Conservation (phyloP, 2,113 vertebrate species). For the Heterotilapia buettikoferi region DNA sequence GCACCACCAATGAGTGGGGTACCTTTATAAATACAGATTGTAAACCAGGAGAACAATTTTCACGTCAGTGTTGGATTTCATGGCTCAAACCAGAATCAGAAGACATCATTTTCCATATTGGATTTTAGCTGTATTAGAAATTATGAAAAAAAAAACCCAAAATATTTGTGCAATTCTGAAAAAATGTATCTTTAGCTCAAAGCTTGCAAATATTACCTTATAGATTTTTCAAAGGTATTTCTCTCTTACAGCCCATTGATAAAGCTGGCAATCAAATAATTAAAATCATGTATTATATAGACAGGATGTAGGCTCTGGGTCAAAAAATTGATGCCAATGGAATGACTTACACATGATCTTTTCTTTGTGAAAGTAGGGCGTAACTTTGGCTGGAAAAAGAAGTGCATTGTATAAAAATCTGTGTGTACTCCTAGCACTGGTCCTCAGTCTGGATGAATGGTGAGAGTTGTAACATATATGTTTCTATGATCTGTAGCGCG, state of each 20-base stretch:
- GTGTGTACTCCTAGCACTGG: background rate
- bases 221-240: background rate
- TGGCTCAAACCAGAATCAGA: background rate
- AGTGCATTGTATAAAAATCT: background rate
- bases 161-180: background rate
- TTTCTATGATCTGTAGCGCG: background rate
- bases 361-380: background rate
- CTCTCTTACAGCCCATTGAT: background rate
- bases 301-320: background rate
- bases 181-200: background rate
- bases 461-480: background rate
- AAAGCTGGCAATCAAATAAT: background rate
- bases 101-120: background rate
- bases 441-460: background rate
- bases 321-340: background rate
- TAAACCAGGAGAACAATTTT: background rate
- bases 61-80: background rate
- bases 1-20: background rate
- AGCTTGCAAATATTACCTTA: background rate
- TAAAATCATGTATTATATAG: background rate
- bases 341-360: background rate
- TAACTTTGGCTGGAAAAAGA: background rate
- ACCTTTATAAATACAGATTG: background rate
- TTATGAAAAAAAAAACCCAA: background rate
- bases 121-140: background rate